Evolutionary conservation across 2,797 vertebrate species (phyloP), one percentile per base, ranked within the genome.

Genomic region (Setipinna tenuifilis): DNA sequence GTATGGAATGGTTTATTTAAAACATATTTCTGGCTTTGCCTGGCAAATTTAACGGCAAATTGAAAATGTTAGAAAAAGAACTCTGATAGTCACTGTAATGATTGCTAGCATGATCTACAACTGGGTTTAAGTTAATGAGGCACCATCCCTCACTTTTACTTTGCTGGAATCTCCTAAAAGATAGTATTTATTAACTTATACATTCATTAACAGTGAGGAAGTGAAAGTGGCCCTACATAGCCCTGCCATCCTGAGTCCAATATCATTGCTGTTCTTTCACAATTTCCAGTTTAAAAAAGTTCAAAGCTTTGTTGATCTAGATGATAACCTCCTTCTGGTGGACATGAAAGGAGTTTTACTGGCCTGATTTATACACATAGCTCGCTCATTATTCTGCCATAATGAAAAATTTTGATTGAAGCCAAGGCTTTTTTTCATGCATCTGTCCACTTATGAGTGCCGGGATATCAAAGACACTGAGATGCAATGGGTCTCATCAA

Each of bases 311-410:
- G 80, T 82, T 84, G 86, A 87, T 85, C 82, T 83, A 85, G 85
- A 81, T 35, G 78, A 87, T 90, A 85, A 84, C 82, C 83, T 86
- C 84, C 83, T 65, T 84, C 83, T 85, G 88, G 88, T 81, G 88
- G 82, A 88, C 87, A 85, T 87, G 88, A 87, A 90, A 89, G 85
- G 81, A 82, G 59, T 85, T 71, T 25, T 68, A 46, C 78, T 80
- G 82, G 82, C 85, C 86, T 91, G 89, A 89, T 91, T 85, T 90
- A 90, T 86, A 81, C 87, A 71, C 71, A 61, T 85, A 81, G 81
- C 83, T 82, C 61, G 85, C 87, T 88, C 86, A 89, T 88, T 85
- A 78, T 81, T 87, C 83, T 84, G 82, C 81, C 82, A 83, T 86
- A 88, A 89, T 88, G 83, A 90, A 85, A 86, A 86, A 89, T 88